These are phyloP conservation scores for Yoshiicerus persimilis DNA, from an alignment of 1,140 invertebrate genomes.

Conservation along the genomic window DNA sequence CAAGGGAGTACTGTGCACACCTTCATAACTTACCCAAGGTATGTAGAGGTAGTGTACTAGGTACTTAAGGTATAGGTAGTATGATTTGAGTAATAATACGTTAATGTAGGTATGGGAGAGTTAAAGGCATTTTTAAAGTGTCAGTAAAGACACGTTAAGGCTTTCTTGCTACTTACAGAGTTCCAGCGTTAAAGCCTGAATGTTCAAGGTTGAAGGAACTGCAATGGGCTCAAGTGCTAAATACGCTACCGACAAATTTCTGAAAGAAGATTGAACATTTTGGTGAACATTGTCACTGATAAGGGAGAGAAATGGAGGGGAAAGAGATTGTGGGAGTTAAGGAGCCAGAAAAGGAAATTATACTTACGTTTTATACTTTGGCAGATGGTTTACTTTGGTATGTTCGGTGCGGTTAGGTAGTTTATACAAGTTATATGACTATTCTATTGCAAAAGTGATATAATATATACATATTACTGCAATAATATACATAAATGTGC, in stretches of 20 bases:
- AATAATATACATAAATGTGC: background rate
- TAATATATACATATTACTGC: background rate
- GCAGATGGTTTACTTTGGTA: background rate
- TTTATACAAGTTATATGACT: background rate
- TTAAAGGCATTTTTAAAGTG: too few relatives aligned
- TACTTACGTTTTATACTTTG: background rate
- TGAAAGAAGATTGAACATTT: constrained; percentile 1
- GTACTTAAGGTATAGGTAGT: too few relatives aligned
- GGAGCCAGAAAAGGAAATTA: constrained; percentile 15
- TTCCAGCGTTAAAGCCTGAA: background rate
- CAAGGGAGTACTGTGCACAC: too few relatives aligned
- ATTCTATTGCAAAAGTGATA: background rate
- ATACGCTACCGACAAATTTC: background rate
- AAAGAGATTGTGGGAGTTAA: constrained; percentile 22
- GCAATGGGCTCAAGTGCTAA: background rate
- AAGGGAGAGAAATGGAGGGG: constrained; percentile 20
- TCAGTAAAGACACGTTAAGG: too few relatives aligned
- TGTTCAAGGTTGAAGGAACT: background rate
- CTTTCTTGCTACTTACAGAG: too few relatives aligned
- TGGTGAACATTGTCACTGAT: constrained; percentile 8
- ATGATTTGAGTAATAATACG: too few relatives aligned
- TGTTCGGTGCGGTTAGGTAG: too few relatives aligned
- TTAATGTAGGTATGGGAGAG: too few relatives aligned
- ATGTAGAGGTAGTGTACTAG: too few relatives aligned
- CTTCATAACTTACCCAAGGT: too few relatives aligned